Base-by-base conservation (phyloP, 2,797 vertebrate species). In the Brachymystax lenok region DNA sequence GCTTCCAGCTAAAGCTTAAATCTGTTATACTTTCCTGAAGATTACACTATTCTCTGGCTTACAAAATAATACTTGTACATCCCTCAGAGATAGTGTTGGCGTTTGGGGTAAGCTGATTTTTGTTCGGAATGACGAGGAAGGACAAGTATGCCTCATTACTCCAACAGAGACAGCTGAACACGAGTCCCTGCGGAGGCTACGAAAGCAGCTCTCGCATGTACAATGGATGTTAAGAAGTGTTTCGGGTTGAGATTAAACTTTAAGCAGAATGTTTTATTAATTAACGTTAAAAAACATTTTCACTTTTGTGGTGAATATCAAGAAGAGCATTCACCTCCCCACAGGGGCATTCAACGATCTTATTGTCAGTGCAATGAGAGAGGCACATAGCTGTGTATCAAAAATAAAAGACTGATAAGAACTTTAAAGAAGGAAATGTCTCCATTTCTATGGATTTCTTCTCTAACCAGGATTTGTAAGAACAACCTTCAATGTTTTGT, bases 241-340 rank as follows among this genome's bases (percentile, higher is more conserved):
- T 78, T 77, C 78, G 80, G 82, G 52, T 81, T 83, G 56, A 69
- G 81, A 88, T 86, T 84, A 78, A 88, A 83, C 75, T 78, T 77
- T 17, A 78, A 77, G 80, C 78, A 40, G 46, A 81, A 73, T 16
- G 64, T 76, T 83, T 75, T 85, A 84, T 79, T 85, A 83, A 82
- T 81, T 78, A 81, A 83, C 80, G 83, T 82, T 75, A 83, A 83
- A 77, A 87, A 90, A 79, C 78, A 82, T 74, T 85, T 82, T 84
- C 50, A 82, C 84, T 81, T 79, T 79, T 80, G 74, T 71, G 77
- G 54, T 80, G 64, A 78, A 79, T 73, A 85, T 90, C 83, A 81
- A 79, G 69, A 79, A 84, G 1, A 75, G 80, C 79, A 77, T 83
- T 87, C 80, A 84, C 88, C 84, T 87, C 86, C 78, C 82, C 80